phyloP scores from a whole-genome alignment of 2,113 vertebrate genomes.

The Hippolais icterina region DNA sequence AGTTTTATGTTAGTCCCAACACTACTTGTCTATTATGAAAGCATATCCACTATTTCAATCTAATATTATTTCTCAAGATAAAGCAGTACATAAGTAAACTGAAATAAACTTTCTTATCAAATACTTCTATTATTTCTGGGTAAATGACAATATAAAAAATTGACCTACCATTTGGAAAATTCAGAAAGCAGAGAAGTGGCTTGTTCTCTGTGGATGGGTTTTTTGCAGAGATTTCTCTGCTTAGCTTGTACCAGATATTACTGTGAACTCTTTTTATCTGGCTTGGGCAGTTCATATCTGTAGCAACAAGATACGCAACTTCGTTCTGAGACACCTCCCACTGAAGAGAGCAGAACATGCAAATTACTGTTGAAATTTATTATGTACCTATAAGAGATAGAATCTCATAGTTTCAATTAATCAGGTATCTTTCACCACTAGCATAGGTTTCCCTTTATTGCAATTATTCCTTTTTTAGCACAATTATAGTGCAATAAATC shows the following conservation, averaged over 20 bases:
- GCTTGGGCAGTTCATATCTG: neutral
- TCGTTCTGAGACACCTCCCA: conserved; percentile 42
- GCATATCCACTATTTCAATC: neutral
- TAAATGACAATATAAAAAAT: neutral
- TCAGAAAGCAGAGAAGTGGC: neutral
- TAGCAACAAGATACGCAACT: neutral
- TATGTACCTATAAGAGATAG: neutral
- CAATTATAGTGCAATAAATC: neutral
- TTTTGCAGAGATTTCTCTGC: neutral
- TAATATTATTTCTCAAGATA: neutral
- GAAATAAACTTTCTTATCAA: neutral
- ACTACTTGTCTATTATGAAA: neutral
- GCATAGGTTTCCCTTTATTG: neutral
- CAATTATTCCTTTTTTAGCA: neutral
- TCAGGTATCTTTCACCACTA: neutral
- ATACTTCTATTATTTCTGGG: neutral
- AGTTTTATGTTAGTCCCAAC: neutral
- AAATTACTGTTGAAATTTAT: neutral
- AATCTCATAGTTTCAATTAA: neutral
- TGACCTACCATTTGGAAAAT: conserved; percentile 26
- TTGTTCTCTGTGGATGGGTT: neutral
- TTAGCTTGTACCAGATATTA: neutral
- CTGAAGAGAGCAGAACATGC: neutral
- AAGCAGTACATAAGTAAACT: neutral
- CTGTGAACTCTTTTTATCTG: neutral